phyloP scores from a whole-genome alignment of 2,113 vertebrate species.

The Corydoras maculifer region DNA sequence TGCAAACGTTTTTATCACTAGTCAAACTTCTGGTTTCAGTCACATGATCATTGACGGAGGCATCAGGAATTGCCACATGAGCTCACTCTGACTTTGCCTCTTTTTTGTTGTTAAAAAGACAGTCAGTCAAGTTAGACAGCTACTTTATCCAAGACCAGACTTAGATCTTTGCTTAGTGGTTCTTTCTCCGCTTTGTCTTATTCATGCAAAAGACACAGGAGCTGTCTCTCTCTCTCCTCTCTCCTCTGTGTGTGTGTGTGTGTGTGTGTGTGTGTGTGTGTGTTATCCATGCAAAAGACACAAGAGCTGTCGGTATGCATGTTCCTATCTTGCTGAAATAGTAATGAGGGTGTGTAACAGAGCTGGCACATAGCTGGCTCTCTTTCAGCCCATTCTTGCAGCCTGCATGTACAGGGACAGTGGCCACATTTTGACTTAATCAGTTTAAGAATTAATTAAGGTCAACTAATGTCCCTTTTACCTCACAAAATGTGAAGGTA shows the following conservation, averaged over 20 bases:
- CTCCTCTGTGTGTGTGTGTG: not conserved
- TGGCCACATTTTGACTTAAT: too few relatives aligned
- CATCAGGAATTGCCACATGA: not conserved
- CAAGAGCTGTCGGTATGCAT: constrained; percentile 64
- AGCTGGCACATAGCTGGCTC: constrained; percentile 51
- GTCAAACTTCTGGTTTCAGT: not conserved
- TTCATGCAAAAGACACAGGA: constrained; percentile 42
- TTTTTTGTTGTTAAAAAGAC: too few relatives aligned
- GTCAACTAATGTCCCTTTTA: too few relatives aligned
- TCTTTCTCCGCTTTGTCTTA: constrained; percentile 48
- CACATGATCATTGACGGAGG: not conserved
- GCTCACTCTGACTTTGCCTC: not conserved
- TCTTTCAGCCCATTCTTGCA: constrained; percentile 50
- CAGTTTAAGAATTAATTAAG: too few relatives aligned
- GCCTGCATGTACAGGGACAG: not conserved
- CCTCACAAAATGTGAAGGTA: too few relatives aligned
- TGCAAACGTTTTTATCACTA: too few relatives aligned
- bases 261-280: not conserved
- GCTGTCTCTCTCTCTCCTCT: constrained; percentile 47
- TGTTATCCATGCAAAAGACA: constrained; percentile 27
- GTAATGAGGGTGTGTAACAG: constrained; percentile 66
- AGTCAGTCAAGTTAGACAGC: too few relatives aligned
- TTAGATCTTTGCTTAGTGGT: not conserved
- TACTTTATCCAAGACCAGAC: too few relatives aligned
- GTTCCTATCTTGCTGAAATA: constrained; percentile 68